Conservation (phyloP, 2,888 invertebrate genomes). For the Eristalinus sepulchralis region DNA sequence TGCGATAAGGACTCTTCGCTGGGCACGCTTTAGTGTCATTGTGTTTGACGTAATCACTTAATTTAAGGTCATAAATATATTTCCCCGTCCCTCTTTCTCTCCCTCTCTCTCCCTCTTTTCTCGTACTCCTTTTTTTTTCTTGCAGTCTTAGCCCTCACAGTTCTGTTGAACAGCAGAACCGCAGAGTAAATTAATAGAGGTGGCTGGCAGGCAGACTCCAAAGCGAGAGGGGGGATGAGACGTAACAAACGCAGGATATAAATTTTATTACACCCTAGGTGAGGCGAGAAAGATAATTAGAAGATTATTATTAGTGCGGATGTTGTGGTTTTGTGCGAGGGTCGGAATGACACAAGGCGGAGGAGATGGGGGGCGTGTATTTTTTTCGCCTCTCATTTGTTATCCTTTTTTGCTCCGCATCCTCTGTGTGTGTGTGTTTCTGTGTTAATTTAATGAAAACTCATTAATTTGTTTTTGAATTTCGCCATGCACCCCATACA, state of each 20-base stretch:
- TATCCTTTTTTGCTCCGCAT: neutral
- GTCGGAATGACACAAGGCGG: neutral
- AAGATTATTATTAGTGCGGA: constrained; percentile 48
- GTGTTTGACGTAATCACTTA: constrained; percentile 59
- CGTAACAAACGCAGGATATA: constrained; percentile 32
- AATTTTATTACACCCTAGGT: constrained; percentile 32
- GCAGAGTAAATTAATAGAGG: constrained; percentile 21
- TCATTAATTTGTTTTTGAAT: neutral
- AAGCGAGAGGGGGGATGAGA: neutral
- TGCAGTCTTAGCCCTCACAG: neutral
- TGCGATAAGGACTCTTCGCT: constrained; percentile 39
- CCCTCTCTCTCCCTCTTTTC: neutral
- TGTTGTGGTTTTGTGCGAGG: constrained; percentile 31
- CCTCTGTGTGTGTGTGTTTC: neutral
- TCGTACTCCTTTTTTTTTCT: neutral
- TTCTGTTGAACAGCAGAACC: constrained; percentile 25
- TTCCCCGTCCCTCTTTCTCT: neutral
- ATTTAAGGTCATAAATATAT: constrained; percentile 61
- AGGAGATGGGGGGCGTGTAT: neutral
- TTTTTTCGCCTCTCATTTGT: constrained; percentile 19
- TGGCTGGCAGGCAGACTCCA: neutral
- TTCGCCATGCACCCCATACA: neutral
- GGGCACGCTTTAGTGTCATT: constrained; percentile 56
- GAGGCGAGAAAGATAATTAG: constrained; percentile 30
- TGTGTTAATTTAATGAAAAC: neutral